Conservation (phyloP, 2,797 vertebrate species). For the Acrocephalus scirpaceus region DNA sequence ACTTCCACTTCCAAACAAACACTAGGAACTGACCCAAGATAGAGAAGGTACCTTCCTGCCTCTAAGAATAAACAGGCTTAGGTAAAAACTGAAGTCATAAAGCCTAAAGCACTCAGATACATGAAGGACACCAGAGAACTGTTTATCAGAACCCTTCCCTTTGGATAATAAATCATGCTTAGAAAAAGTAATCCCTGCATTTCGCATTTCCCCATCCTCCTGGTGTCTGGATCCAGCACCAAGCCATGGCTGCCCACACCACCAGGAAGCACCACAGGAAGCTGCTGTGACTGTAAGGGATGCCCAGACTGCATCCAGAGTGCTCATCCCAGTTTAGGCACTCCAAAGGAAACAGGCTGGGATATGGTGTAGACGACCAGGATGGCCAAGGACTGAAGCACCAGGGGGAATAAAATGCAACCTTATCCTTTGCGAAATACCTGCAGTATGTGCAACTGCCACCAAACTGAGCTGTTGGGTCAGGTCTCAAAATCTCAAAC, state of each 20-base stretch:
- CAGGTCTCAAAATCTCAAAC: background rate
- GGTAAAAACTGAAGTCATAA: background rate
- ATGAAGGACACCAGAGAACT: background rate
- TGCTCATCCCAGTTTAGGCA: accelerated
- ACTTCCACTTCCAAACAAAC: background rate
- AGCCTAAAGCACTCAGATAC: background rate
- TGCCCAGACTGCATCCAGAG: background rate
- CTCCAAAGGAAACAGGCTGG: background rate
- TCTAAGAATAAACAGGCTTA: background rate
- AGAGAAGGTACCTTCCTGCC: background rate
- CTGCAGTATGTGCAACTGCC: background rate
- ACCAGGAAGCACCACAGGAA: background rate
- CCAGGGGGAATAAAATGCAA: background rate
- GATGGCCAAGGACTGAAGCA: background rate
- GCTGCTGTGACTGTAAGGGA: background rate
- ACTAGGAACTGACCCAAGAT: background rate
- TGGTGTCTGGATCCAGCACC: background rate
- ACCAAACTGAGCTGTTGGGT: background rate
- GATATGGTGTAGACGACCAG: background rate
- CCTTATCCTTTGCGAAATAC: background rate
- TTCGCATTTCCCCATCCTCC: background rate
- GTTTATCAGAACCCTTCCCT: background rate
- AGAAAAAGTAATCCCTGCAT: background rate
- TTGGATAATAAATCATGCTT: background rate
- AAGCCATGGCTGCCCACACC: background rate